These are phyloP conservation scores for Macquaria ambigua DNA, from an alignment of 2,113 vertebrate species.

Conservation along the genomic window DNA sequence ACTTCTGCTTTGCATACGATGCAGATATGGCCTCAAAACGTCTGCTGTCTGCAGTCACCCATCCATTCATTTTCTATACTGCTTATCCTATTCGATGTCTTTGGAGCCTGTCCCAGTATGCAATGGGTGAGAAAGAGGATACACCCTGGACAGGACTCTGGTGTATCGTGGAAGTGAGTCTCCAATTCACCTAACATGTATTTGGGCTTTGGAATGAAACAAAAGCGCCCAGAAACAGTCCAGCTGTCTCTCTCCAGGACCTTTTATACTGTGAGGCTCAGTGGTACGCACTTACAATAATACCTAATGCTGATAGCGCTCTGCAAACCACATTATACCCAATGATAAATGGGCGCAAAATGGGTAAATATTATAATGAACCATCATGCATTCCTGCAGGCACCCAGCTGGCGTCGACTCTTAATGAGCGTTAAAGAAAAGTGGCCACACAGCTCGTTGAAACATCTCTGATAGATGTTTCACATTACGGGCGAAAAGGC, in stretches of 20 bases:
- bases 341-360: slow-evolving; percentile 48
- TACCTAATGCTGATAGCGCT: slow-evolving; percentile 32
- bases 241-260: not conserved
- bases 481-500: slow-evolving; percentile 22
- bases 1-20: slow-evolving; percentile 12
- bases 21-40: slow-evolving; percentile 9
- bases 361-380: slow-evolving; percentile 64
- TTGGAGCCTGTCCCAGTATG: not conserved
- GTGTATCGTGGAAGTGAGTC: not conserved
- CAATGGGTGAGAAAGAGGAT: not conserved
- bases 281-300: slow-evolving; percentile 10
- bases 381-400: slow-evolving; percentile 50
- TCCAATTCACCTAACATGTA: not conserved
- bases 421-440: slow-evolving; percentile 60
- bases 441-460: slow-evolving; percentile 54
- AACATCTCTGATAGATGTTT: slow-evolving; percentile 58
- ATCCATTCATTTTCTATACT: not conserved
- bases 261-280: not conserved
- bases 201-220: not conserved
- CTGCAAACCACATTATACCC: slow-evolving; percentile 45
- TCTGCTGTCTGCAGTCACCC: not conserved
- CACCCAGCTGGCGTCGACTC: slow-evolving; percentile 44
- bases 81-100: not conserved
- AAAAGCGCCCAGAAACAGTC: not conserved
- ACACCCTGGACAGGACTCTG: not conserved